These are phyloP conservation scores for Pelmatolapia mariae DNA, from an alignment of 2,113 vertebrate genomes.

Conservation along the genomic window DNA sequence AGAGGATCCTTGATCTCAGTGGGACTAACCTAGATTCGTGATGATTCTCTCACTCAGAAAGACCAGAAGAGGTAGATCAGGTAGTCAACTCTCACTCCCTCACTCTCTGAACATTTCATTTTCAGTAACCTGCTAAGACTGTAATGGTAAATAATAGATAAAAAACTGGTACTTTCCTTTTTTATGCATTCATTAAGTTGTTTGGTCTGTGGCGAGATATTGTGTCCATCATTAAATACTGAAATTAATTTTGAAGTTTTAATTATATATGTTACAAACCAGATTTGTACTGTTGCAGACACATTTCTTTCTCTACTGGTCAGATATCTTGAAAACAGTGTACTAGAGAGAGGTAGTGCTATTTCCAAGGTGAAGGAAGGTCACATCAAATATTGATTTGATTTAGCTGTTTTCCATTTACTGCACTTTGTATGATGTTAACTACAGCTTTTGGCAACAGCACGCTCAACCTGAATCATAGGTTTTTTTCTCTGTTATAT, in stretches of 20 bases:
- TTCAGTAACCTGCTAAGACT: background rate
- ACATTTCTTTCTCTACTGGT: background rate
- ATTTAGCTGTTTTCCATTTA: background rate
- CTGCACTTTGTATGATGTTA: background rate
- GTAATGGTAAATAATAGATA: background rate
- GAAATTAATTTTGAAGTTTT: background rate
- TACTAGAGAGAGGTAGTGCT: background rate
- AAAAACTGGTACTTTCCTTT: background rate
- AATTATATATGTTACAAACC: background rate
- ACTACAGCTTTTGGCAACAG: background rate
- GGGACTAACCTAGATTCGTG: slow-evolving; percentile 29
- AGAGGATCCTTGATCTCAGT: slow-evolving; percentile 16
- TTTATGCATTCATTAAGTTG: background rate
- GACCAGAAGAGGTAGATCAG: background rate
- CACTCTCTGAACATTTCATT: background rate
- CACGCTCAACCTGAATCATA: background rate
- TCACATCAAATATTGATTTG: background rate
- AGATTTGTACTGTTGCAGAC: background rate
- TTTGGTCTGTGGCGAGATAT: background rate
- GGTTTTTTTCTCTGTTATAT: background rate
- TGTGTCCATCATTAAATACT: background rate
- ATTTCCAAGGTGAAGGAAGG: background rate
- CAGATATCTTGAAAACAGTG: background rate
- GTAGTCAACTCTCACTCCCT: background rate
- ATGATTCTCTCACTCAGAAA: background rate